A percentile compares a stretch with the other conserved stretches of the same genome.
Evolutionary conservation across 2,113 vertebrate genomes (phyloP).

Genomic region (Nyctereutes procyonoides): DNA sequence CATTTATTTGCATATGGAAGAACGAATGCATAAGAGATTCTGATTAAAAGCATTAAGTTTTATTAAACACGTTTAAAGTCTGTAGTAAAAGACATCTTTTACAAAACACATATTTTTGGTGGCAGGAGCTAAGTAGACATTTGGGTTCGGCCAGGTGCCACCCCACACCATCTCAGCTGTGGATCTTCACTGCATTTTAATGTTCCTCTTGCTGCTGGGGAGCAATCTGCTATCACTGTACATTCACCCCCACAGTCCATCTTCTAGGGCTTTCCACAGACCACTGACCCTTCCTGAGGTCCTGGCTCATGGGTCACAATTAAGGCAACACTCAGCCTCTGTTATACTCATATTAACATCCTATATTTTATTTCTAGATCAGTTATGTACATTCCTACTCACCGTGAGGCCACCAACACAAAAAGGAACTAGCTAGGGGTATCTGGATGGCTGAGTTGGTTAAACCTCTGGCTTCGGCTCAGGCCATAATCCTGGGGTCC

Average conservation of each 20-base stretch:
- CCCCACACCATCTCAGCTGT: neutral
- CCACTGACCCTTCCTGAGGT: neutral
- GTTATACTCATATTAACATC: neutral
- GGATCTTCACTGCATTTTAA: too few relatives aligned
- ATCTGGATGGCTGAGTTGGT: neutral
- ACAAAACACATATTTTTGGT: neutral
- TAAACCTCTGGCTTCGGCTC: neutral
- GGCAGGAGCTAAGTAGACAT: neutral
- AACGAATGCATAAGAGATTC: neutral
- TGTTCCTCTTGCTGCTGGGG: too few relatives aligned
- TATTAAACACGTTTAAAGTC: neutral
- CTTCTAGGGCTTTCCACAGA: neutral
- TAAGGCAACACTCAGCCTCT: neutral
- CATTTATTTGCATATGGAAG: neutral
- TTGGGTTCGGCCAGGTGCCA: rapidly evolving
- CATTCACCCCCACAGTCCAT: neutral
- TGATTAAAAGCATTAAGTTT: neutral
- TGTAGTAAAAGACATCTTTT: neutral
- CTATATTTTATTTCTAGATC: neutral
- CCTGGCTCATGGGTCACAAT: neutral
- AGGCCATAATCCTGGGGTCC: neutral
- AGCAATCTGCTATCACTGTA: rapidly evolving
- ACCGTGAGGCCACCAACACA: neutral
- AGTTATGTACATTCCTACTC: neutral
- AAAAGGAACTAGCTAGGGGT: neutral